Evolutionary conservation across 1,140 invertebrate species (phyloP).

Genomic region (Thereuonema tuberculata): DNA sequence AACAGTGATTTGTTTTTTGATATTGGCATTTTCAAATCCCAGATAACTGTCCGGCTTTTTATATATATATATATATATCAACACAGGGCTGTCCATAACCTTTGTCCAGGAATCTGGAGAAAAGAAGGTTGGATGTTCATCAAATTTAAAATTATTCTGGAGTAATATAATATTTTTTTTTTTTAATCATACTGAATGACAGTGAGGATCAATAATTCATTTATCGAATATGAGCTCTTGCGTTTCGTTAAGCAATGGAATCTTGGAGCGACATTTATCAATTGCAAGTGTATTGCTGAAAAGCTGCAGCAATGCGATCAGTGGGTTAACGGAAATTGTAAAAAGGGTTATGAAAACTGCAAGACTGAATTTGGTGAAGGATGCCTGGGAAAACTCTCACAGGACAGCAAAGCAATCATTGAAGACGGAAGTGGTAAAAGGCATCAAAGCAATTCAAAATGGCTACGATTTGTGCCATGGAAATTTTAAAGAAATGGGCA

Average conservation of each 20-base stretch:
- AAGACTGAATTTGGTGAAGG: neutral
- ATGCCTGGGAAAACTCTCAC: neutral
- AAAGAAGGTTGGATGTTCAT: no score
- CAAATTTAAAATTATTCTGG: no score
- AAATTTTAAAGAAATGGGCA: neutral
- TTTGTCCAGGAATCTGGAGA: no score
- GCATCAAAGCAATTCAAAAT: neutral
- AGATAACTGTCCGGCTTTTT: no score
- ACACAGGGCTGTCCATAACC: no score
- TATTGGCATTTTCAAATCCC: no score
- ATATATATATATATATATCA: no score
- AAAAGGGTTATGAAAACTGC: neutral
- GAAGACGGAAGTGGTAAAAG: neutral
- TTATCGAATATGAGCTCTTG: neutral
- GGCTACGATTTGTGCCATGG: neutral
- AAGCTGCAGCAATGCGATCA: neutral
- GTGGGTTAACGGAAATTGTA: neutral
- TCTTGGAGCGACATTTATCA: neutral
- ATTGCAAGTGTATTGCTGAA: conserved; percentile 1
- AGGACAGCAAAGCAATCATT: conserved; percentile 1
- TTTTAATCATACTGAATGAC: conserved; percentile 1
- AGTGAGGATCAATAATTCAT: neutral
- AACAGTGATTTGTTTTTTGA: no score
- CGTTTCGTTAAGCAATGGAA: neutral
- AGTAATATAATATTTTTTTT: no score